phyloP scores from a whole-genome alignment of 2,797 vertebrate species.

The Oreonectes daqikongensis region DNA sequence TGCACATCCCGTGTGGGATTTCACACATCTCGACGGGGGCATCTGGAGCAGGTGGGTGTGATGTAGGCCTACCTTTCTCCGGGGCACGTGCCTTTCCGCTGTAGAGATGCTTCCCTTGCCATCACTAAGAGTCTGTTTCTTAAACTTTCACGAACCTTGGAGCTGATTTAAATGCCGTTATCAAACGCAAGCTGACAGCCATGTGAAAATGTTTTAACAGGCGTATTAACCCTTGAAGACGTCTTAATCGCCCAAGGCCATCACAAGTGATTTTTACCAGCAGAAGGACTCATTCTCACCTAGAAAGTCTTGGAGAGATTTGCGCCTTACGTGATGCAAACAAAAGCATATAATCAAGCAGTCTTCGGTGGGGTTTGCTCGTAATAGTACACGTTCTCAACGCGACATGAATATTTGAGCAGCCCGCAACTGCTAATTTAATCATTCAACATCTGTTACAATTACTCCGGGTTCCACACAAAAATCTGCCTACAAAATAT shows the following conservation, averaged over 20 bases:
- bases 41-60: conserved; percentile 22
- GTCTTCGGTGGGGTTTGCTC: conserved; percentile 51
- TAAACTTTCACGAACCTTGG: conserved; percentile 28
- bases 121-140: conserved; percentile 18
- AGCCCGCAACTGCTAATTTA: conserved; percentile 62
- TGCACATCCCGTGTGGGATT: conserved; percentile 2
- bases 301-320: conserved; percentile 15
- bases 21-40: conserved; percentile 11
- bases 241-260: background rate
- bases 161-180: conserved; percentile 4
- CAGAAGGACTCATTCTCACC: conserved; percentile 23
- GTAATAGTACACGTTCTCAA: conserved; percentile 53
- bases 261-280: background rate
- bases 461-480: conserved; percentile 55
- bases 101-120: conserved; percentile 15
- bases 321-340: conserved; percentile 46
- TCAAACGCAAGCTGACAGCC: background rate
- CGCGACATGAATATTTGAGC: conserved; percentile 59
- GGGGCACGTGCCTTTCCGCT: conserved; percentile 13
- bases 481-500: conserved; percentile 44
- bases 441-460: conserved; percentile 63
- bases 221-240: background rate
- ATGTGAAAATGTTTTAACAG: background rate
- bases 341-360: conserved; percentile 50
- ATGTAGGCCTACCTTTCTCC: conserved; percentile 32